Percentiles rank a stretch among this genome's conserved stretches.
phyloP scores from a whole-genome alignment of 2,113 vertebrate genomes.

The Corydoras maculifer region DNA sequence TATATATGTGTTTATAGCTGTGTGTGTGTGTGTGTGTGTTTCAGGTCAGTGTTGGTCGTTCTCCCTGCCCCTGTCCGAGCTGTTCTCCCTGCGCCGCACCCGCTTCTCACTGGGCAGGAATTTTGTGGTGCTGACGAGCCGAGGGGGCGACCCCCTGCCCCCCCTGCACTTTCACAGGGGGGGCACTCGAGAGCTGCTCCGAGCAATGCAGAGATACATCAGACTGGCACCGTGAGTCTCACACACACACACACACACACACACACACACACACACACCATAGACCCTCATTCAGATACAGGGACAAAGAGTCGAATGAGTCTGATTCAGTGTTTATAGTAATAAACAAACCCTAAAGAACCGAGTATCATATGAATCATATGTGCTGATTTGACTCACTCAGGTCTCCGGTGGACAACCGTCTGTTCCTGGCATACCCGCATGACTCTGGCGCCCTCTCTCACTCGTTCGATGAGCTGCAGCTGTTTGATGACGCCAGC shows the following conservation, averaged over 20 bases:
- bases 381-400: conserved; percentile 14
- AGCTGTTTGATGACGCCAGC: conserved; percentile 77
- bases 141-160: conserved; percentile 77
- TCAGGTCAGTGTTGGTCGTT: conserved; percentile 55
- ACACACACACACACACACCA: not conserved
- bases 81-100: conserved; percentile 79
- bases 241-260: not conserved
- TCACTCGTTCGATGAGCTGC: conserved; percentile 78
- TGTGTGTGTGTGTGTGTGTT: no score
- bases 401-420: conserved; percentile 80
- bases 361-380: not conserved
- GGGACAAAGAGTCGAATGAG: no score
- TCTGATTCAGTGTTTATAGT: no score
- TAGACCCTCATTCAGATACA: no score
- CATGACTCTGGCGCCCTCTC: conserved; percentile 75
- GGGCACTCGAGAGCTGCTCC: conserved; percentile 77
- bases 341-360: no score
- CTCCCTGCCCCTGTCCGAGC: conserved; percentile 78
- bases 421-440: conserved; percentile 79
- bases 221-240: conserved; percentile 68
- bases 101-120: conserved; percentile 83
- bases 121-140: conserved; percentile 81
- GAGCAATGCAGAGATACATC: conserved; percentile 76
- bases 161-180: conserved; percentile 85
- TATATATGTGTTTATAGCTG: not conserved